Percentiles rank a stretch among this genome's conserved stretches.
Evolutionary conservation across 53 echinoderm and acorn worm species (phyloP).

Genomic region (Pentamera pediparva): DNA sequence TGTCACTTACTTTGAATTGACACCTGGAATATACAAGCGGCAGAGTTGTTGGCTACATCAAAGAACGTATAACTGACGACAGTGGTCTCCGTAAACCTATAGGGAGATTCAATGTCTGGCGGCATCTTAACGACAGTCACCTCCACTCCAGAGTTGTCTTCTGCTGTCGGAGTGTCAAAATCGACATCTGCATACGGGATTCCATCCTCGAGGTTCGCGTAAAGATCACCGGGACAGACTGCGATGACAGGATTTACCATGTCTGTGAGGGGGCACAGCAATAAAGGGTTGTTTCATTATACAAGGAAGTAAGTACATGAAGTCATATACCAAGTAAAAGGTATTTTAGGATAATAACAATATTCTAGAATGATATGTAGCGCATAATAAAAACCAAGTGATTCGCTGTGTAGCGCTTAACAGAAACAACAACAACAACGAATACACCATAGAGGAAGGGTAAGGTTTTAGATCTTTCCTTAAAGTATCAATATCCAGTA

Average conservation of each 20-base stretch:
- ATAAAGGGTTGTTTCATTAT: too few relatives aligned
- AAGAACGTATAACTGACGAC: conserved; percentile 49
- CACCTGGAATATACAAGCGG: conserved; percentile 51
- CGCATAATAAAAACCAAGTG: too few relatives aligned
- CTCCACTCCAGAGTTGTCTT: conserved; percentile 55
- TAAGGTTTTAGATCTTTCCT: too few relatives aligned
- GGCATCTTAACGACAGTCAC: conserved; percentile 42
- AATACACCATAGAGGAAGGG: too few relatives aligned
- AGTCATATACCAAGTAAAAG: too few relatives aligned
- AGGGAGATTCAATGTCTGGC: conserved; percentile 60
- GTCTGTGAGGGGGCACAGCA: too few relatives aligned
- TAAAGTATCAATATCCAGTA: too few relatives aligned
- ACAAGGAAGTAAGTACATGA: too few relatives aligned
- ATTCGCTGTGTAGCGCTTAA: too few relatives aligned
- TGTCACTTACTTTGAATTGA: conserved; percentile 55
- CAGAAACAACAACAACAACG: too few relatives aligned
- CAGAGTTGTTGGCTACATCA: conserved; percentile 46
- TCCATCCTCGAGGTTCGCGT: conserved; percentile 34
- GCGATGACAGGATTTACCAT: conserved; percentile 9
- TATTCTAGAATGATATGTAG: too few relatives aligned
- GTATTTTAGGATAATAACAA: too few relatives aligned
- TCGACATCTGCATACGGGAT: conserved; percentile 26
- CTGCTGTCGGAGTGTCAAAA: conserved; percentile 50
- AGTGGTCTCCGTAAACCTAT: conserved; percentile 58
- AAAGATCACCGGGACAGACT: conserved; percentile 52